Evolutionary conservation across 2,888 invertebrate genomes (phyloP), one percentile per base, ranked within the genome.

Genomic region (Sepioteuthis lessoniana): DNA sequence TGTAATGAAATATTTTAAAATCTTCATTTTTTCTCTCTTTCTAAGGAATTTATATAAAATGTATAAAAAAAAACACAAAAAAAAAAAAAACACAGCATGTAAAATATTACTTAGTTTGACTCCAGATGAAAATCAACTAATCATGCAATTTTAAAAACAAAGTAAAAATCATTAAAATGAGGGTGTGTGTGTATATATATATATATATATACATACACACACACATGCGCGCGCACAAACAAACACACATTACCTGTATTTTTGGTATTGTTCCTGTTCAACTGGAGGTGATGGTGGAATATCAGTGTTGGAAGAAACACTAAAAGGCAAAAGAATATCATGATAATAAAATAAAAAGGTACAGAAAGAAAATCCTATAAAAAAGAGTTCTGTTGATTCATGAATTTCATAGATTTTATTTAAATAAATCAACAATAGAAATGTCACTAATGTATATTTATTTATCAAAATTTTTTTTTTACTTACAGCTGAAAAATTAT

Each of bases 271-370:
- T 76, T 97, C 97, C 95, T 97, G 97, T 94, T 97, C 97, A 90
- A 97, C 96, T 28, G 97, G 97, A 76, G 97, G 97, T 95, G 97
- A 97, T 96, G 97, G 98, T 16, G 98, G 98, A 93, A 98, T 97
- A 95, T 97, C 98, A 4, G 98, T 97, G 96, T 98, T 98, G 92
- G 97, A 96, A 95, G 96, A 97, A 95, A 97, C 96, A 95, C 98
- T 96, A 97, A 2, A 98, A 98, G 28, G 93, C 35, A 94, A 35
- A 93, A 28, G 90, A 93, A 31, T 31, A 28, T 31, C 7, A 46
- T 42, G 42, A 47, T 92, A 13, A 46, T 35, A 31, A 92, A 47
- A 91, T 0, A 91, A 91, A 42, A 42, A 42, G 4, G 7, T 42
- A 42, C 42, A 42, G 7, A 42, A 7, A 35, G 10, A 42, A 37